Base-by-base conservation (phyloP, 2,888 invertebrate genomes). In the Stratiomys singularior region DNA sequence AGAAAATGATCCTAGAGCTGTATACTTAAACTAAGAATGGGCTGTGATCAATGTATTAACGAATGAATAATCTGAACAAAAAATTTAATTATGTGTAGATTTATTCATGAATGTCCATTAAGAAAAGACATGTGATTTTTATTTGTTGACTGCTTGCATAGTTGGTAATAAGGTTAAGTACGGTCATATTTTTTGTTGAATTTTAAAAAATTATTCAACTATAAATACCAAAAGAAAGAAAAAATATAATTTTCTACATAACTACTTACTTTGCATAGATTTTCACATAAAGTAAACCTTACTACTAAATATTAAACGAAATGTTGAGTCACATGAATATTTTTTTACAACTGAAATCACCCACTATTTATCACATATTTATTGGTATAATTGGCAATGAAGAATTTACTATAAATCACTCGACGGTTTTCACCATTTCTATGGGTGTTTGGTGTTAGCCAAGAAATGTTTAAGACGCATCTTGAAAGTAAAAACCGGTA, bases 261-360 rank as follows among this genome's bases (percentile, higher is more conserved):
- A 18, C 11, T 60, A 60, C 60, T 60, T 25, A 60, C 60, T 60
- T 60, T 60, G 60, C 60, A 60, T 60, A 23, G 5, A 23, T 60
- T 21, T 25, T 18, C 7, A 60, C 25, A 60, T 25, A 3, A 60
- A 21, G 9, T 56, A 56, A 15, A n/a, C 18, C 44, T 44, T 44
- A 52, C 15, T 52, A 37, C 18, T 52, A 9, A 52, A 13, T 13
- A 52, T 9, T 52, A 52, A 52, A 52, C 15, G 52, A 5, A 37
- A 9, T 9, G n/a, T n/a, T n/a, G 18, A 21, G 60, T 60, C 13
- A 23, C 60, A 23, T 60, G 7, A 60, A 60, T 25, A 13, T 25
- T 60, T 60, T 60, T 5, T 60, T 60, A 21, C 5, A 21, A 52
- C 25, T 60, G 15, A 23, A 28, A 28, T 64, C 64, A 64, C 30